A percentile compares a stretch with the other conserved stretches of the same genome.
phyloP scores from a whole-genome alignment of 2,113 vertebrate genomes.

The Eublepharis macularius region DNA sequence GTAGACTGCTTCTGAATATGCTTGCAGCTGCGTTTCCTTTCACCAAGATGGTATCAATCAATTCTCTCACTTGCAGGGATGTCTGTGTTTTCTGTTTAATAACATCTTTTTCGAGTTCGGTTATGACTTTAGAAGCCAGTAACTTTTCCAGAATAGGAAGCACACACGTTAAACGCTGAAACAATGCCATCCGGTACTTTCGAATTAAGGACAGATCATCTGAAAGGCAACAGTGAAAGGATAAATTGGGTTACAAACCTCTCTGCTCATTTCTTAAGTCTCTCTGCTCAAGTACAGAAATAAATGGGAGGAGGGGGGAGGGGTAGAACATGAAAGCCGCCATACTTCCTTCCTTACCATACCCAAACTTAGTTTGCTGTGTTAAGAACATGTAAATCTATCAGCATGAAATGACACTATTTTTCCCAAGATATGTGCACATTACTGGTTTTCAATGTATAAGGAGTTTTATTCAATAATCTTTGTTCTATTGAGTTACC shows the following conservation, averaged over 20 bases:
- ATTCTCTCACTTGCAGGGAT: slow-evolving; percentile 87
- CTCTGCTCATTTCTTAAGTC: neutral
- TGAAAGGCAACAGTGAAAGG: slow-evolving; percentile 65
- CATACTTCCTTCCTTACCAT: neutral
- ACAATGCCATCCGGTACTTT: slow-evolving; percentile 89
- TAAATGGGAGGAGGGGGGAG: neutral
- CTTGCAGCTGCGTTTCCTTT: slow-evolving; percentile 92
- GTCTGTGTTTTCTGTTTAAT: slow-evolving; percentile 89
- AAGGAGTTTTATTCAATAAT: no score
- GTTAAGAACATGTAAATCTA: no score
- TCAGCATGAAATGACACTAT: no score
- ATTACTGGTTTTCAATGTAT: no score
- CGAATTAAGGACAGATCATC: slow-evolving; percentile 92
- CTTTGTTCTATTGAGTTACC: no score
- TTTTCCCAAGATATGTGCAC: no score
- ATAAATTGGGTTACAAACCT: neutral
- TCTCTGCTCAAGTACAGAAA: neutral
- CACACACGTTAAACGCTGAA: slow-evolving; percentile 87
- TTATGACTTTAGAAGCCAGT: slow-evolving; percentile 84
- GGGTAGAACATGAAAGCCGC: no score
- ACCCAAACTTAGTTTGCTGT: no score
- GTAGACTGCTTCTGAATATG: slow-evolving; percentile 91
- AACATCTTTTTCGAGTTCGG: slow-evolving; percentile 82
- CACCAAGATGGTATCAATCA: slow-evolving; percentile 90
- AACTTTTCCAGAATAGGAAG: slow-evolving; percentile 88